Base-by-base conservation (phyloP, 2,797 vertebrate genomes). In the Chelmon rostratus region DNA sequence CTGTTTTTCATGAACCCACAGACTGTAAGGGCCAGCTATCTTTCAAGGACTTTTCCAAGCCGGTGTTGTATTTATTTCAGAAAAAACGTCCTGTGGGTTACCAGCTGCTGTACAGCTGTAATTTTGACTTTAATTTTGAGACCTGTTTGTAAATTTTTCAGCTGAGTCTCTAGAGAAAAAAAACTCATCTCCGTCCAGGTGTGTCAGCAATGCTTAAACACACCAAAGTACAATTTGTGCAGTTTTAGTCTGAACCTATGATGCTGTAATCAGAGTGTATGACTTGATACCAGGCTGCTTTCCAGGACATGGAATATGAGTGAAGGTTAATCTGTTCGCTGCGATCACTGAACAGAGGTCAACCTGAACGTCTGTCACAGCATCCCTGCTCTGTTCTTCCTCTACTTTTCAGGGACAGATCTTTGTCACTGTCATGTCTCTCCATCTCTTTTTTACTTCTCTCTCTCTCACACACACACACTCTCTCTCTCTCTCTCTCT, bases 391-490 rank as follows among this genome's bases (percentile, higher is more conserved):
- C 18, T 31, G 28, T 31, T 31, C 28, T 28, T 0, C 47, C 3
- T 64, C 31, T 50, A 25, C 56, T 73, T 69, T 75, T 75, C 53
- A 59, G 11, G 56, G 70, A 23, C 79, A 71, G 59, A 73, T 50
- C 46, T 61, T 53, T 74, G 46, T 83, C 71, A 64, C 71, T n/a
- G 10, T 78, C 28, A 64, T 62, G 69, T 57, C 44, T 57, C 44
- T 73, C 77, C 33, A 63, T 75, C 47, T 67, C 54, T 70, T 52
- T 68, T 46, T 37, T 6, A 35, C 38, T 38, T 16, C 18, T 25
- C 5, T 19, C 40, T 31, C 28, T 28, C 28, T 31, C 28, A 31
- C n/a, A n/a, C n/a, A n/a, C n/a, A n/a, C n/a, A n/a, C 5, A n/a
- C n/a, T n/a, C n/a, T n/a, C n/a, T n/a, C n/a, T n/a, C n/a, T n/a